Conservation (phyloP, 2,888 invertebrate species). For the Drosophila anomalata region DNA sequence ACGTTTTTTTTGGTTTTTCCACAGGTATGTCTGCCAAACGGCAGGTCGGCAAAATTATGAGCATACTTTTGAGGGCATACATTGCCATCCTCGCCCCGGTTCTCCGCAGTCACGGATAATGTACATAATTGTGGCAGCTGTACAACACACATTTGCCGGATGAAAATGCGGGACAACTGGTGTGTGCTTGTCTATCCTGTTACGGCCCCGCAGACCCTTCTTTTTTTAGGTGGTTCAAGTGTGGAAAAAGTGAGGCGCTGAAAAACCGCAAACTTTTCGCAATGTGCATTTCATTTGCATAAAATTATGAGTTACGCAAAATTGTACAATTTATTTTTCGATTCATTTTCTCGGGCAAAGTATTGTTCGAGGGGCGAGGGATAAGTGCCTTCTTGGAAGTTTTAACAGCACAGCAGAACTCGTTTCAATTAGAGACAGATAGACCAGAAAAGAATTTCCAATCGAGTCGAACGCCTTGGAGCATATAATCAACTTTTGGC, state of each 20-base stretch:
- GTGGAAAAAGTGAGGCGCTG: slow-evolving; percentile 3
- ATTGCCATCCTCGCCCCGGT: not conserved
- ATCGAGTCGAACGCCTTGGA: slow-evolving; percentile 49
- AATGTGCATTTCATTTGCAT: slow-evolving; percentile 60
- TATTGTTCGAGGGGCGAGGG: not conserved
- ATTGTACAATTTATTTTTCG: slow-evolving; percentile 19
- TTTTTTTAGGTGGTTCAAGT: slow-evolving; percentile 32
- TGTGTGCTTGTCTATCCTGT: slow-evolving; percentile 17
- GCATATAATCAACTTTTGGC: slow-evolving; percentile 58
- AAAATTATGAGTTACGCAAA: slow-evolving; percentile 40
- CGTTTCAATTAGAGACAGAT: slow-evolving; percentile 42
- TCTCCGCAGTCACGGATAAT: slow-evolving; percentile 46
- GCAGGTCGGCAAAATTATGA: slow-evolving; percentile 38
- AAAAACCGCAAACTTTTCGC: slow-evolving; percentile 42
- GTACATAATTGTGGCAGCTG: slow-evolving; percentile 64
- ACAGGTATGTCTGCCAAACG: slow-evolving; percentile 1
- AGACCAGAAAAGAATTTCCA: slow-evolving; percentile 37
- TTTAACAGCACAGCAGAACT: slow-evolving; percentile 19
- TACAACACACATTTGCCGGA: slow-evolving; percentile 34
- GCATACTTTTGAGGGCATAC: slow-evolving; percentile 61
- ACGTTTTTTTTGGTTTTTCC: slow-evolving; percentile 14
- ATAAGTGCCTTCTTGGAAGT: slow-evolving; percentile 11
- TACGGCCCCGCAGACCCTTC: slow-evolving; percentile 22
- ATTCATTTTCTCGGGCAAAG: slow-evolving; percentile 11
- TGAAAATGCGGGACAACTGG: slow-evolving; percentile 17